Percentiles rank a stretch among this genome's conserved stretches.
Conservation (phyloP, 2,888 invertebrate genomes). For the Deladenus siricidicola region DNA sequence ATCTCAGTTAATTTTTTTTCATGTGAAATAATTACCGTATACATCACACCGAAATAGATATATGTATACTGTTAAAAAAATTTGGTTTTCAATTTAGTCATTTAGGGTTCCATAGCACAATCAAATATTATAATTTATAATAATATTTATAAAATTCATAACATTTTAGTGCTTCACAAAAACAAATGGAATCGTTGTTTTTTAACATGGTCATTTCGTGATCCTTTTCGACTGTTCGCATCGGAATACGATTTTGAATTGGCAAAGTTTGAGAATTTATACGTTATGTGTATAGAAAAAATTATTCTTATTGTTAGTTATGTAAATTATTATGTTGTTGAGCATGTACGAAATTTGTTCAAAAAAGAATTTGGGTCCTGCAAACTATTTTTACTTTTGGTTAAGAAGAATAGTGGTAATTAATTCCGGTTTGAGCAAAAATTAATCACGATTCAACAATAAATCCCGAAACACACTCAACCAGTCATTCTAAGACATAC, state of each 20-base stretch:
- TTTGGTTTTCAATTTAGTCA: not conserved
- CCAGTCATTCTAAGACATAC: too few species aligned
- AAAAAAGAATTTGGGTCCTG: not conserved
- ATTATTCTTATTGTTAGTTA: too few species aligned
- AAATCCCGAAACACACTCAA: too few species aligned
- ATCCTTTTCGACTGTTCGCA: slow-evolving; percentile 26
- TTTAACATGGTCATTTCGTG: slow-evolving; percentile 28
- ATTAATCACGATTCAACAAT: too few species aligned
- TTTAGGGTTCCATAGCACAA: not conserved
- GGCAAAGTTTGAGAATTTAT: slow-evolving; percentile 22
- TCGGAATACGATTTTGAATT: slow-evolving; percentile 21
- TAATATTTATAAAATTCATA: not conserved
- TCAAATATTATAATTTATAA: not conserved
- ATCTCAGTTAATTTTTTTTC: too few species aligned
- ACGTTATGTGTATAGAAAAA: not conserved
- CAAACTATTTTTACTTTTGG: not conserved
- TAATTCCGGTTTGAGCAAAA: not conserved
- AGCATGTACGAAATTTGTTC: not conserved
- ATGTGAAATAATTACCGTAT: too few species aligned
- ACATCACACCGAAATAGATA: not conserved
- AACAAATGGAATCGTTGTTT: slow-evolving; percentile 20
- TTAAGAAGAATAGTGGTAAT: not conserved
- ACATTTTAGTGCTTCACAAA: slow-evolving; percentile 22
- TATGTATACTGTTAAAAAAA: not conserved
- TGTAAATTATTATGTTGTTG: not conserved